phyloP scores from a whole-genome alignment of 2,888 invertebrate genomes.

The Apocheima hispidaria region DNA sequence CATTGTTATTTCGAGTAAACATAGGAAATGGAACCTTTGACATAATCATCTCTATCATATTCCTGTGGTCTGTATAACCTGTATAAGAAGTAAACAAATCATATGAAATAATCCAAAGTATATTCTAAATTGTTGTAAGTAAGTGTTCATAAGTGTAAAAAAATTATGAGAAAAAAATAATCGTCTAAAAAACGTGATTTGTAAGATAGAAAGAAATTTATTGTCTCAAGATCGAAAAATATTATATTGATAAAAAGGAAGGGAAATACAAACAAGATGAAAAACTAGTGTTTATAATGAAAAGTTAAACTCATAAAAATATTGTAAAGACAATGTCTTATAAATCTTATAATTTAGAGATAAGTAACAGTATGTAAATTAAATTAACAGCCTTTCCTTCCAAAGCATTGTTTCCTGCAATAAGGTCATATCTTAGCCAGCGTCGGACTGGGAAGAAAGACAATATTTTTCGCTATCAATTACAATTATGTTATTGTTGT shows the following conservation, averaged over 20 bases:
- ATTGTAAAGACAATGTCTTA: constrained; percentile 63
- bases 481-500: constrained; percentile 4
- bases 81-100: constrained; percentile 49
- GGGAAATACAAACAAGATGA: constrained; percentile 47
- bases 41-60: constrained; percentile 6
- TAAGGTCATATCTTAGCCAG: constrained; percentile 59
- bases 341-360: constrained; percentile 36
- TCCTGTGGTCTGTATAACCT: constrained; percentile 64
- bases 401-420: constrained; percentile 10
- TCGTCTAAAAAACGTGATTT: constrained; percentile 57
- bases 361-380: constrained; percentile 24
- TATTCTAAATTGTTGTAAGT: constrained; percentile 84
- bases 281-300: constrained; percentile 52
- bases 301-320: constrained; percentile 57
- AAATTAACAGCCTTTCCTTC: constrained; percentile 9
- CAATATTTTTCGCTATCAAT: constrained; percentile 57
- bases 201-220: constrained; percentile 52
- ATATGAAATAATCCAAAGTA: constrained; percentile 57
- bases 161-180: constrained; percentile 69
- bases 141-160: constrained; percentile 81
- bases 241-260: constrained; percentile 53
- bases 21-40: constrained; percentile 1
- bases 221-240: constrained; percentile 56
- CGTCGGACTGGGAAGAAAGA: constrained; percentile 62
- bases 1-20: constrained; percentile 11